These are phyloP conservation scores for Sebastes matsubarae DNA, from an alignment of 2,797 vertebrate species.

Conservation along the genomic window DNA sequence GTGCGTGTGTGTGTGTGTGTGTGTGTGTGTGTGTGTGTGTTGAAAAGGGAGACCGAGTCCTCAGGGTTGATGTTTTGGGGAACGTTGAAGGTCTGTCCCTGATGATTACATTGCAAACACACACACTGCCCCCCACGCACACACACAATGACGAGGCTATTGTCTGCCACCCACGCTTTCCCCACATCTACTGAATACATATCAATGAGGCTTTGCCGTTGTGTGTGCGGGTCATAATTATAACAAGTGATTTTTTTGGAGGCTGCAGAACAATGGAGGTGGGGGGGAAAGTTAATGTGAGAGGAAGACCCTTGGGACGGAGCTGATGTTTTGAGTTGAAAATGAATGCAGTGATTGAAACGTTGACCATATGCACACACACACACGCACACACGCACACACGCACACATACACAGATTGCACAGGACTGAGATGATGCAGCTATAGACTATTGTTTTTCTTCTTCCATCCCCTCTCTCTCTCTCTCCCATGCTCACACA, in stretches of 20 bases:
- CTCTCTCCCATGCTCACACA: slow-evolving; percentile 4
- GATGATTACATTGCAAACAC: slow-evolving; percentile 89
- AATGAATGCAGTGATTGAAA: slow-evolving; percentile 74
- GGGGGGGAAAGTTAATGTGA: slow-evolving; percentile 56
- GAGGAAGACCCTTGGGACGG: slow-evolving; percentile 67
- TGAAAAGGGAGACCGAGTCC: slow-evolving; percentile 47
- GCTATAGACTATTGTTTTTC: slow-evolving; percentile 9
- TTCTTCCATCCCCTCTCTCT: not conserved
- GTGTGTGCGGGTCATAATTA: slow-evolving; percentile 70
- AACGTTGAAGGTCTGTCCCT: slow-evolving; percentile 82
- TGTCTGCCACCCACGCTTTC: slow-evolving; percentile 70
- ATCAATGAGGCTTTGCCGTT: slow-evolving; percentile 68
- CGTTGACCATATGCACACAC: slow-evolving; percentile 68
- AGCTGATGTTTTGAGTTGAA: slow-evolving; percentile 59
- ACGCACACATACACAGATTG: not conserved
- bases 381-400: not conserved
- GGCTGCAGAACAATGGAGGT: slow-evolving; percentile 68
- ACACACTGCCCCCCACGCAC: slow-evolving; percentile 69
- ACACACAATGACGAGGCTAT: slow-evolving; percentile 52
- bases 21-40: not conserved
- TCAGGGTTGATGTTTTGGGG: slow-evolving; percentile 74
- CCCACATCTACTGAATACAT: slow-evolving; percentile 71
- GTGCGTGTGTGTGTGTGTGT: not conserved
- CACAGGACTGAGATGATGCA: not conserved
- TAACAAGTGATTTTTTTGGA: slow-evolving; percentile 65